Percentiles rank a stretch among this genome's conserved stretches.
Conservation (phyloP, 2,797 vertebrate species). For the Falco berigora region DNA sequence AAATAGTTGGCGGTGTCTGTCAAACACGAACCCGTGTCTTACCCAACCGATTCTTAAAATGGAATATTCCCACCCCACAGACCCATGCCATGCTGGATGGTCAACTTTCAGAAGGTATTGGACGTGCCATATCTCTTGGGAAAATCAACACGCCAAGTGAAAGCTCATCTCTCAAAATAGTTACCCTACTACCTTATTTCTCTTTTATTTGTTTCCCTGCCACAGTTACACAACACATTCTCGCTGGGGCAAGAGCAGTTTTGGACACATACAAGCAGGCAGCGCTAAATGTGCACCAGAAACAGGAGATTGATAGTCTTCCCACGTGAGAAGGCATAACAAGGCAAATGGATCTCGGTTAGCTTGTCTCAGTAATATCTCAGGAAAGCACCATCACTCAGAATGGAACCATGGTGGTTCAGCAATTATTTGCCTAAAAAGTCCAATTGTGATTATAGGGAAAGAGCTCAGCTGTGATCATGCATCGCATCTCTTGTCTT, state of each 20-base stretch:
- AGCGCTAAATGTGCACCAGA: background rate
- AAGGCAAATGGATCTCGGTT: background rate
- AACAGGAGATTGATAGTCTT: background rate
- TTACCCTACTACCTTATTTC: slow-evolving; percentile 1
- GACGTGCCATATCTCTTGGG: background rate
- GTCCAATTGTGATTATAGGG: background rate
- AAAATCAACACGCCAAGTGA: background rate
- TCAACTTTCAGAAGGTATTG: background rate
- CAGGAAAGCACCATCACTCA: background rate
- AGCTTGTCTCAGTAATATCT: background rate
- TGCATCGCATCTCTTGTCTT: background rate
- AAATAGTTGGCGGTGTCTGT: slow-evolving; percentile 2
- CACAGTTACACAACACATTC: slow-evolving; percentile 25
- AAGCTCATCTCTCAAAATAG: slow-evolving; percentile 46
- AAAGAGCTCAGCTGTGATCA: background rate
- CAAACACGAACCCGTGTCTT: background rate
- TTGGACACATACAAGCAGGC: background rate
- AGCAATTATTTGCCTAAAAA: background rate
- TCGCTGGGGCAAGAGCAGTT: background rate
- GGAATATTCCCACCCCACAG: background rate
- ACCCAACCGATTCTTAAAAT: slow-evolving; percentile 22
- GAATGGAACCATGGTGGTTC: background rate
- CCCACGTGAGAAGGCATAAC: background rate
- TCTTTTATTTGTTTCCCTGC: slow-evolving; percentile 21
- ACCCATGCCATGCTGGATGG: background rate